Percentiles rank a stretch among this genome's conserved stretches.
Conservation (phyloP, 30 jellyfish, hydroid and myxozoan species). For the Cassiopea xamachana region DNA sequence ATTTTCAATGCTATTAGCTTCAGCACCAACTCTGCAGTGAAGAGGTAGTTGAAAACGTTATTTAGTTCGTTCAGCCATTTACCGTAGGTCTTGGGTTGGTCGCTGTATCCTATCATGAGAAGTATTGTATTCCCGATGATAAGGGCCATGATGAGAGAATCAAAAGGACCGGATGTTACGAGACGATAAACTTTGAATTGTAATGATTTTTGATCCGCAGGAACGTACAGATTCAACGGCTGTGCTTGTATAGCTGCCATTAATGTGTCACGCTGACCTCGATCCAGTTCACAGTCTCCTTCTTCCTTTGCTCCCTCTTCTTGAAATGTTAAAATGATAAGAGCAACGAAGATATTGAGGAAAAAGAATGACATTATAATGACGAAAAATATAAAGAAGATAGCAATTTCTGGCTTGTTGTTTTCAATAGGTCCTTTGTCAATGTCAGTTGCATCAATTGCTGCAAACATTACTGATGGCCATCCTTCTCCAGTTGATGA, state of each 20-base stretch:
- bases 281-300: conserved; percentile 81
- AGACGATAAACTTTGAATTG: conserved; percentile 86
- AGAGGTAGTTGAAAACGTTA: conserved; percentile 70
- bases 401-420: conserved; percentile 68
- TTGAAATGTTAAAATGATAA: conserved; percentile 84
- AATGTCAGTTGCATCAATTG: conserved; percentile 72
- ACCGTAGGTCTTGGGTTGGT: conserved; percentile 66
- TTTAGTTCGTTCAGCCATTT: conserved; percentile 59
- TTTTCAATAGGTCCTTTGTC: conserved; percentile 72
- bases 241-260: conserved; percentile 79
- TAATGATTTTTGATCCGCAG: conserved; percentile 80
- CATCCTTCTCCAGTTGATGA: conserved; percentile 95
- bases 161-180: conserved; percentile 78
- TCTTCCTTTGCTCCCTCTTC: conserved; percentile 82
- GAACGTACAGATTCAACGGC: conserved; percentile 82
- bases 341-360: conserved; percentile 82
- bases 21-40: conserved; percentile 66
- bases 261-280: conserved; percentile 80
- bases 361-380: conserved; percentile 83
- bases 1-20: conserved; percentile 78
- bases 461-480: conserved; percentile 85
- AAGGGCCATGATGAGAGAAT: conserved; percentile 69
- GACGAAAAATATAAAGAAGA: conserved; percentile 77
- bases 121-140: conserved; percentile 68
- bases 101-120: conserved; percentile 69